Base-by-base conservation (phyloP, 2,797 vertebrate genomes). In the Pantherophis vulpinus region DNA sequence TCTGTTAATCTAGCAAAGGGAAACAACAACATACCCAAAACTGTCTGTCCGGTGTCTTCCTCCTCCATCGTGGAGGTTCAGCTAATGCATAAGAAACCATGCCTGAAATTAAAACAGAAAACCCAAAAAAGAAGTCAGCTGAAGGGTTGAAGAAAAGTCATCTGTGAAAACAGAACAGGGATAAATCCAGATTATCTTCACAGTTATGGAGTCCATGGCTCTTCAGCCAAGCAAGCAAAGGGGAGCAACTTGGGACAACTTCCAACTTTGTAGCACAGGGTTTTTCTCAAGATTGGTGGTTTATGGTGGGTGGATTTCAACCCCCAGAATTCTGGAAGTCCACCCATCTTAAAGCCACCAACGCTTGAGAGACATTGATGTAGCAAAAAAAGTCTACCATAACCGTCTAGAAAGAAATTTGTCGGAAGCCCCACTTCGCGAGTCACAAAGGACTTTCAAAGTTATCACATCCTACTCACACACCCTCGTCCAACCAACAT, bases 1-100 rank as follows among this genome's bases (percentile, higher is more conserved):
- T 47, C 42, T 1, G 10, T 83, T 25, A 83, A 83, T 83, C 70
- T 47, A 29, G n/a, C 11, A 14, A 25, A 47, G 2, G 56, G 6
- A 86, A 86, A 93, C 61, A 60, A 32, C 47, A 2, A 0, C 0
- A 0, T 12, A 3, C 47, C 86, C 0, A 27, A 12, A 86, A 25
- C 51, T 1, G 86, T 61, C 56, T 63, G 5, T 74, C 32, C 14
- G 7, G 11, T 66, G 27, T 25, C 63, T 66, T 91, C 70, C 93
- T 61, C 59, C 88, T 91, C 2, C 27, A 60, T 54, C 56, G 66
- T 16, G 91, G 90, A n/a, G 87, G 8, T n/a, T 12, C 0, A 3
- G 2, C 2, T 16, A 5, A 56, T 51, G 59, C 5, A 37, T 29
- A 86, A 51, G 83, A 70, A 0, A 3, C 42, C 70, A 4, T 0